phyloP scores from a whole-genome alignment of 2,797 vertebrate genomes.

The Aplochiton taeniatus region DNA sequence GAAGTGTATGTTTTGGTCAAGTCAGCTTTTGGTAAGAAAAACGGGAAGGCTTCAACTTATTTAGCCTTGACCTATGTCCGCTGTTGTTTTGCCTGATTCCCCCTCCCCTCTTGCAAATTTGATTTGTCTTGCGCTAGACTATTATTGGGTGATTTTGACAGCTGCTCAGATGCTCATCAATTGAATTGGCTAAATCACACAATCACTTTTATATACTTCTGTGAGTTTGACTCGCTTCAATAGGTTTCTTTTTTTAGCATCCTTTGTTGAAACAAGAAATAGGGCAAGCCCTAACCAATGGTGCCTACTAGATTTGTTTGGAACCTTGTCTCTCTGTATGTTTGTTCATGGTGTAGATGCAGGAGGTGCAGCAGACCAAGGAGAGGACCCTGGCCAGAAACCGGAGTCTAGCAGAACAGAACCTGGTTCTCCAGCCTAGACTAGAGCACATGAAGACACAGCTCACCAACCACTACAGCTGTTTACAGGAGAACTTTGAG shows the following conservation, averaged over 20 bases:
- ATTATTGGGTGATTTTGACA: too few relatives aligned
- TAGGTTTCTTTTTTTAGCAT: too few relatives aligned
- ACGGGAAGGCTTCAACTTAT: slow-evolving; percentile 4
- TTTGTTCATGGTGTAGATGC: slow-evolving; percentile 74
- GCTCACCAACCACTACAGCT: slow-evolving; percentile 83
- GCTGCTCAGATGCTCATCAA: too few relatives aligned
- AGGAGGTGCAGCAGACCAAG: slow-evolving; percentile 90
- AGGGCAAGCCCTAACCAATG: too few relatives aligned
- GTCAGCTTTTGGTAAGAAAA: slow-evolving; percentile 26
- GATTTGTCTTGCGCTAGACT: too few relatives aligned
- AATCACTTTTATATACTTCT: too few relatives aligned
- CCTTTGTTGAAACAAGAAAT: too few relatives aligned
- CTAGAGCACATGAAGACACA: slow-evolving; percentile 86
- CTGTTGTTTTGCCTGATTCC: too few relatives aligned
- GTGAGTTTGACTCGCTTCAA: too few relatives aligned
- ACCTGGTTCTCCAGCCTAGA: slow-evolving; percentile 88
- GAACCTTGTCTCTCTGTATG: neutral
- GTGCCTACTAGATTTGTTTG: neutral
- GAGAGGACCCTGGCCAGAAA: slow-evolving; percentile 89
- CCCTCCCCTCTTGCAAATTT: too few relatives aligned
- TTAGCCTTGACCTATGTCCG: slow-evolving; percentile 18
- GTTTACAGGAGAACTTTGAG: slow-evolving; percentile 88
- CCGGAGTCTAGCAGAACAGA: slow-evolving; percentile 89
- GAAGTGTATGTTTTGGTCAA: neutral
- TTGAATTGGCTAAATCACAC: too few relatives aligned